These are phyloP conservation scores for Drosophila mojavensis DNA, from an alignment of 1,140 invertebrate genomes.

Conservation along the genomic window DNA sequence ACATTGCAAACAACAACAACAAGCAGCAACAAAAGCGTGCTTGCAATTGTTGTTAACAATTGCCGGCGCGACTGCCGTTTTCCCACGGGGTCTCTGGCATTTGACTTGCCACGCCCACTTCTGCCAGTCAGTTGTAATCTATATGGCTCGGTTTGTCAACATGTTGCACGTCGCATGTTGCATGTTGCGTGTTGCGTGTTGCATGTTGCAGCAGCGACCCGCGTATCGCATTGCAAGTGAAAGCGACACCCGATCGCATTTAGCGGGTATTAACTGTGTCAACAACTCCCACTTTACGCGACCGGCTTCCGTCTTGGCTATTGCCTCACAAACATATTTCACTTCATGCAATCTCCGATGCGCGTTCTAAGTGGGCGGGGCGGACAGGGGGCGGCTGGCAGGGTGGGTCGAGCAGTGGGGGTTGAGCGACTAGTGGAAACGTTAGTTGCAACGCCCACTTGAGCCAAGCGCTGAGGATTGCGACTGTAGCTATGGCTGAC, in stretches of 20 bases:
- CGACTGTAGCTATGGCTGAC: slow-evolving; percentile 32
- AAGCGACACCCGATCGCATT: slow-evolving; percentile 34
- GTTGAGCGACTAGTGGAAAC: slow-evolving; percentile 27
- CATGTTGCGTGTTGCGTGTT: slow-evolving; percentile 27
- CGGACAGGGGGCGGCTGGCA: not conserved
- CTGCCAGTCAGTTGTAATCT: slow-evolving; percentile 1
- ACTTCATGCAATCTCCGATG: slow-evolving; percentile 13
- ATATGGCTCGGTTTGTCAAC: slow-evolving; percentile 26
- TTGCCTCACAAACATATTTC: not conserved
- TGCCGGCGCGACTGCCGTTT: slow-evolving; percentile 4
- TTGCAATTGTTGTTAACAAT: slow-evolving; percentile 48
- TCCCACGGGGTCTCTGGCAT: slow-evolving; percentile 71
- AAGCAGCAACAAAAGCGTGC: slow-evolving; percentile 17
- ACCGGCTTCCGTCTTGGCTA: slow-evolving; percentile 29
- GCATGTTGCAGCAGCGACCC: slow-evolving; percentile 18
- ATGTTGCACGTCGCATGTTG: slow-evolving; percentile 31
- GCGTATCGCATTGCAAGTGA: slow-evolving; percentile 39
- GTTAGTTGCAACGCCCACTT: slow-evolving; percentile 72
- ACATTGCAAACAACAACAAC: not conserved
- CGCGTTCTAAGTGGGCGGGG: not conserved
- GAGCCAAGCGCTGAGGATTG: slow-evolving; percentile 6
- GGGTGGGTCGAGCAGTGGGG: not conserved
- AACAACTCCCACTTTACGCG: not conserved
- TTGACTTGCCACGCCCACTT: slow-evolving; percentile 42
- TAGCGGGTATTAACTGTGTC: slow-evolving; percentile 1